Conservation (phyloP, 1,140 invertebrate genomes). For the Heliconius melpomene region DNA sequence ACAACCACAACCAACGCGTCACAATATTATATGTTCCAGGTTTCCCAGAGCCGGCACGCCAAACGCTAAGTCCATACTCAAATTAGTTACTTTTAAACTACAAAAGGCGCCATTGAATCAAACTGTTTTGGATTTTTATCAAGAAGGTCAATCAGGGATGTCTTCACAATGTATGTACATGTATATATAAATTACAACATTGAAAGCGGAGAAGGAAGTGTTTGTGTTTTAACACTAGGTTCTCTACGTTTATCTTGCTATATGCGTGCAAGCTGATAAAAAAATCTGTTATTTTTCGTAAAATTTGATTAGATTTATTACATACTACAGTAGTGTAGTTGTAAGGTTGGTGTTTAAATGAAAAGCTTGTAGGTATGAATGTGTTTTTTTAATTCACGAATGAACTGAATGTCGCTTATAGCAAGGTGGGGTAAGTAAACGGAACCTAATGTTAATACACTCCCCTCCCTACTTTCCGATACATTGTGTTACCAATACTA, state of each 20-base stretch:
- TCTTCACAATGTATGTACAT: constrained; percentile 12
- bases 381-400: not conserved
- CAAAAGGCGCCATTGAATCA: constrained; percentile 50
- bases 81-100: constrained; percentile 91
- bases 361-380: not conserved
- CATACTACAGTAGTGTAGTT: too few relatives aligned
- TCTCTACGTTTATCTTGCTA: too few relatives aligned
- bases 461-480: too few relatives aligned
- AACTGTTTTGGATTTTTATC: constrained; percentile 69
- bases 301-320: too few relatives aligned
- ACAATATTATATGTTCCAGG: constrained; percentile 66
- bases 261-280: too few relatives aligned
- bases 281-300: too few relatives aligned
- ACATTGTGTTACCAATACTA: not conserved
- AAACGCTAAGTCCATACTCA: constrained; percentile 94
- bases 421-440: too few relatives aligned
- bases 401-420: not conserved
- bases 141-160: constrained; percentile 53
- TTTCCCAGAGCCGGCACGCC: constrained; percentile 95
- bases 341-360: too few relatives aligned
- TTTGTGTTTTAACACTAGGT: too few relatives aligned
- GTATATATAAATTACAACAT: not conserved
- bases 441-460: too few relatives aligned
- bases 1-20: too few relatives aligned
- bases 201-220: too few relatives aligned